Evolutionary conservation across 1,140 invertebrate genomes (phyloP).

Genomic region (Drosophila nasuta): DNA sequence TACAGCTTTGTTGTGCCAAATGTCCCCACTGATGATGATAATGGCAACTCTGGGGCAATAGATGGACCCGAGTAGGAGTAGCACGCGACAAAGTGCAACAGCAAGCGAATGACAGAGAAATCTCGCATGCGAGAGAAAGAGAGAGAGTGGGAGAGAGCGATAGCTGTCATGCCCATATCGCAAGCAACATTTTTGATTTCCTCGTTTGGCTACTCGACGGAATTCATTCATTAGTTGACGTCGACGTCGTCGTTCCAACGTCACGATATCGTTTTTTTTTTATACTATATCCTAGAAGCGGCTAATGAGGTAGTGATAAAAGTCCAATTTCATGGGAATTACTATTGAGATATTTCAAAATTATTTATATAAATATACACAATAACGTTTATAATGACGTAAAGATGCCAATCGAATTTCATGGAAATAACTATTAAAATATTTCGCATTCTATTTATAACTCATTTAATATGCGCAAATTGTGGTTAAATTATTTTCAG

Average conservation of each 20-base stretch:
- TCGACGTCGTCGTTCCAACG: slow-evolving; percentile 49
- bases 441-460: too few species aligned
- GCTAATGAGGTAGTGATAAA: neutral
- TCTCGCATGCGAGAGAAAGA: too few species aligned
- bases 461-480: too few species aligned
- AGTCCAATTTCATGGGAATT: neutral
- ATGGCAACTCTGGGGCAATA: slow-evolving; percentile 11
- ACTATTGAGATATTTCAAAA: neutral
- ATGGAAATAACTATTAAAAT: too few species aligned
- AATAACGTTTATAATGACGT: too few species aligned
- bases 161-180: slow-evolving; percentile 33
- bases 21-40: slow-evolving; percentile 30
- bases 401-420: too few species aligned
- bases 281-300: slow-evolving; percentile 17
- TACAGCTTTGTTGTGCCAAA: slow-evolving; percentile 26
- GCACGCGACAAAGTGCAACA: slow-evolving; percentile 17
- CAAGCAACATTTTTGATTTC: slow-evolving; percentile 37
- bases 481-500: too few species aligned
- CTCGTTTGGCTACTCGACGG: slow-evolving; percentile 37
- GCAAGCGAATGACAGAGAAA: too few species aligned
- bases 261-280: slow-evolving; percentile 50
- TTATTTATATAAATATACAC: too few species aligned
- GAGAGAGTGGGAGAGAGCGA: neutral
- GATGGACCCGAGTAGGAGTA: neutral
- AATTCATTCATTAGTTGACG: slow-evolving; percentile 61